Conservation (phyloP, 2,113 vertebrate species). For the Gambusia affinis region DNA sequence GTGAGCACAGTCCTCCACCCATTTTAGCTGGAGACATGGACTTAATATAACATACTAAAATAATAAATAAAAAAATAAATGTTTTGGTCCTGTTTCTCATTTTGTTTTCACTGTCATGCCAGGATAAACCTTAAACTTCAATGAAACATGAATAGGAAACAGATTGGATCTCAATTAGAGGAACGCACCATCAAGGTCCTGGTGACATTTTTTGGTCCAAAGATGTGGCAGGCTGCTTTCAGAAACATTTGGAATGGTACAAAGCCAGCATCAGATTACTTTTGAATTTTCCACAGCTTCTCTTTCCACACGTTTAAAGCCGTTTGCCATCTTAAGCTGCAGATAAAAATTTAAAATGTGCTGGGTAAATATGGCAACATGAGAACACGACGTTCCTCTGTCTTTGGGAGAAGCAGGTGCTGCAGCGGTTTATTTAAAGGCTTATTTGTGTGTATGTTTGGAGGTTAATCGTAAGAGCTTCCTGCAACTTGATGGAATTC, state of each 20-base stretch:
- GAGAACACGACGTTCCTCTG: conserved; percentile 52
- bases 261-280: conserved; percentile 53
- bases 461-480: conserved; percentile 40
- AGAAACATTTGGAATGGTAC: conserved; percentile 32
- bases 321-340: conserved; percentile 44
- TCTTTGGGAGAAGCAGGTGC: conserved; percentile 61
- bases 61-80: not conserved
- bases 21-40: not conserved
- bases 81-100: not conserved
- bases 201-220: conserved; percentile 36
- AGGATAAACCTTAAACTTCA: not conserved
- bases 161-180: conserved; percentile 14
- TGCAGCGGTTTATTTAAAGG: conserved; percentile 25
- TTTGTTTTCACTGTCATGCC: not conserved
- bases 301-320: conserved; percentile 44
- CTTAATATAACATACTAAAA: not conserved
- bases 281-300: conserved; percentile 19
- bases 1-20: not conserved
- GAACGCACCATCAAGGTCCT: conserved; percentile 27
- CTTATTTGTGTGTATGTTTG: conserved; percentile 37
- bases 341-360: conserved; percentile 40
- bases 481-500: conserved; percentile 56
- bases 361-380: conserved; percentile 53
- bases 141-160: conserved; percentile 2
- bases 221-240: conserved; percentile 40